These are phyloP conservation scores for Phanerotoma sp. DNA, from an alignment of 2,888 invertebrate species.

Conservation along the genomic window DNA sequence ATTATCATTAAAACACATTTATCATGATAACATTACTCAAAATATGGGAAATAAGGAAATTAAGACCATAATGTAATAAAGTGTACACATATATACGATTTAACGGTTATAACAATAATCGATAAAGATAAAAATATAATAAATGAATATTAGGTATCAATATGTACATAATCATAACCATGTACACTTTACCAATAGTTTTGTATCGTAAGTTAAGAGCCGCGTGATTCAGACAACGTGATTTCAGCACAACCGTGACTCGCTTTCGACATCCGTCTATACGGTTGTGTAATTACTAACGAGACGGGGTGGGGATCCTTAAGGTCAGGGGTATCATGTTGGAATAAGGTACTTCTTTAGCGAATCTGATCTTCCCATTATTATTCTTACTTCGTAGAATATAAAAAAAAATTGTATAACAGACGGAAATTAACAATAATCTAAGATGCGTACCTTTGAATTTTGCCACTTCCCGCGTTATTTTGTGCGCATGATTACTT, in stretches of 20 bases:
- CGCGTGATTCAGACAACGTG: conserved; percentile 9
- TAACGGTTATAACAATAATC: no score
- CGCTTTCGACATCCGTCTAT: conserved; percentile 49
- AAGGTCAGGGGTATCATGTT: conserved; percentile 53
- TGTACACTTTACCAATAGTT: no score
- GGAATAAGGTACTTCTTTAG: conserved; percentile 30
- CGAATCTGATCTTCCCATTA: not conserved
- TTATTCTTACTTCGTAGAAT: not conserved
- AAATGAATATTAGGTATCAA: no score
- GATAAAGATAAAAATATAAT: no score
- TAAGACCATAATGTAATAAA: no score
- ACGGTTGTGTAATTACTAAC: conserved; percentile 47
- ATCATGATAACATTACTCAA: not conserved
- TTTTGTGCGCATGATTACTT: not conserved
- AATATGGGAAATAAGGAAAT: no score
- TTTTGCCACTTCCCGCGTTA: not conserved
- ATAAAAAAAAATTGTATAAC: no score
- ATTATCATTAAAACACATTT: conserved; percentile 13
- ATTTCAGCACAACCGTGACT: conserved; percentile 23
- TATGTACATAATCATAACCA: no score
- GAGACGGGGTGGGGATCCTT: conserved; percentile 36
- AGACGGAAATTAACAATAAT: no score
- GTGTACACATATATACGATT: no score
- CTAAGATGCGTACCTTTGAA: not conserved
- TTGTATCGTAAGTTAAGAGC: not conserved